Conservation (phyloP, 2,888 invertebrate genomes). For the Melanophora roralis region DNA sequence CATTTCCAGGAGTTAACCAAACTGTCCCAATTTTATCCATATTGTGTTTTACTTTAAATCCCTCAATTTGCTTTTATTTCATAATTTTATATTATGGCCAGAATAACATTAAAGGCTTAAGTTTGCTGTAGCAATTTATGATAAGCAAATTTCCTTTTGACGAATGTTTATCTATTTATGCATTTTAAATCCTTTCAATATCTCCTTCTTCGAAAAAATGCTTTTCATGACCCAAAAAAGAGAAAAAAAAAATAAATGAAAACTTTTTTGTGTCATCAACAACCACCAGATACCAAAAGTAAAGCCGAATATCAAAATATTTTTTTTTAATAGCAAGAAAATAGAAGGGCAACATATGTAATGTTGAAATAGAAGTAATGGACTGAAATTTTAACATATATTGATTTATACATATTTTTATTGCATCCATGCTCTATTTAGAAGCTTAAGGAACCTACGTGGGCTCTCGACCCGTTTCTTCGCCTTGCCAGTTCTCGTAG, state of each 20-base stretch:
- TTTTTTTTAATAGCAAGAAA: background rate
- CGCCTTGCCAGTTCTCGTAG: no score
- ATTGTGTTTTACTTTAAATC: no score
- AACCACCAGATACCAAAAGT: background rate
- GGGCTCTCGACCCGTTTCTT: no score
- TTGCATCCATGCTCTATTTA: background rate
- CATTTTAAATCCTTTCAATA: constrained; percentile 21
- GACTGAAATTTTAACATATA: no score
- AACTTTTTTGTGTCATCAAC: background rate
- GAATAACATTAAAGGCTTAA: background rate
- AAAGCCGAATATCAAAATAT: constrained; percentile 21
- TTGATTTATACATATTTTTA: no score
- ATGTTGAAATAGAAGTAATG: no score
- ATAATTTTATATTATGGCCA: background rate
- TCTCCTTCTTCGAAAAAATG: background rate
- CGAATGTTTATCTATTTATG: constrained; percentile 25
- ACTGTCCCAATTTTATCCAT: no score
- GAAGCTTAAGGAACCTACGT: no score
- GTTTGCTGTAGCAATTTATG: constrained; percentile 2
- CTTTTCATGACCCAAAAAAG: constrained; percentile 2
- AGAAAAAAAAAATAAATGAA: background rate
- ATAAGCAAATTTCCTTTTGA: constrained; percentile 4
- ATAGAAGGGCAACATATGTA: constrained; percentile 18
- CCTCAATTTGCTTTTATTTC: background rate
- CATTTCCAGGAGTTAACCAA: no score